phyloP scores from a whole-genome alignment of 2,888 invertebrate genomes.

The Nezara viridula region DNA sequence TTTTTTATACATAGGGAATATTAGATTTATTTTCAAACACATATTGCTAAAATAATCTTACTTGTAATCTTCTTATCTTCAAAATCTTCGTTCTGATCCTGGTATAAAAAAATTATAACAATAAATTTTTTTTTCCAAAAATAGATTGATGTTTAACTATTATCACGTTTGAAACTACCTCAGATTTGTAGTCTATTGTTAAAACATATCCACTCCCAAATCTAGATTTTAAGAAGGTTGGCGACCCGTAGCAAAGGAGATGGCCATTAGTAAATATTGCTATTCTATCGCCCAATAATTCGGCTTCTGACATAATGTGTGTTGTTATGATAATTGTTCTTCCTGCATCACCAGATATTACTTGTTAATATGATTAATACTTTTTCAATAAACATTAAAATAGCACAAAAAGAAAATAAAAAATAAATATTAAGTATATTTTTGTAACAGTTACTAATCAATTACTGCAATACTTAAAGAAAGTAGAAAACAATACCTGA shows the following conservation, averaged over 20 bases:
- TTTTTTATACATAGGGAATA: neutral
- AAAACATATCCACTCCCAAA: slow-evolving; percentile 73
- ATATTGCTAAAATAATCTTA: neutral
- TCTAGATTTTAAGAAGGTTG: slow-evolving; percentile 71
- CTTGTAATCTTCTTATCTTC: neutral
- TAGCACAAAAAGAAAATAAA: too few species aligned
- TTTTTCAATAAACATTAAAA: too few species aligned
- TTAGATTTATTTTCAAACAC: neutral
- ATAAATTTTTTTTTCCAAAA: neutral
- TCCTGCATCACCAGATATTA: slow-evolving; percentile 72
- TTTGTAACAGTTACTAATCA: too few species aligned
- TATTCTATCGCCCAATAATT: slow-evolving; percentile 86
- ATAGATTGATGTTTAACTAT: neutral
- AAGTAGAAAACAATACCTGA: too few species aligned
- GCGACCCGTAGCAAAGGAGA: slow-evolving; percentile 72
- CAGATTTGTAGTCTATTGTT: slow-evolving; percentile 66
- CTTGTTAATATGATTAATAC: neutral
- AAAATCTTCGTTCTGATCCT: neutral
- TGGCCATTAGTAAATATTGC: slow-evolving; percentile 77
- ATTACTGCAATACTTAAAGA: too few species aligned
- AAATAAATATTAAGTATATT: too few species aligned
- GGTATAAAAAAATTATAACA: neutral
- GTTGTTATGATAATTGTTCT: slow-evolving; percentile 87
- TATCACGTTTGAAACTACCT: neutral
- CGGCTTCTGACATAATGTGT: slow-evolving; percentile 90